These are phyloP conservation scores for Musca domestica DNA, from an alignment of 1,140 invertebrate genomes.

Conservation along the genomic window DNA sequence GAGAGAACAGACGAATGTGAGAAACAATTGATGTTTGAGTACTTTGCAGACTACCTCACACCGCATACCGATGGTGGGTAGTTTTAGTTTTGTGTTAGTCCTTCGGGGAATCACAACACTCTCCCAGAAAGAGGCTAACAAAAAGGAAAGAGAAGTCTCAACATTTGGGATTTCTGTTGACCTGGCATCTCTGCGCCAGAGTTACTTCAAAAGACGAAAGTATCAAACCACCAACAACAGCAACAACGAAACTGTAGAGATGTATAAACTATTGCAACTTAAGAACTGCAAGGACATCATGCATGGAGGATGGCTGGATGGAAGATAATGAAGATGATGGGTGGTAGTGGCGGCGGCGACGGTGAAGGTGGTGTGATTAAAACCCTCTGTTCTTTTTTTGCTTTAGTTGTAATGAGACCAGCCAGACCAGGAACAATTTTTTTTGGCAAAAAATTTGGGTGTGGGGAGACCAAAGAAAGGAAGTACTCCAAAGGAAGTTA, in stretches of 20 bases:
- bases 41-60: too few species aligned
- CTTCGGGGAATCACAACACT: too few species aligned
- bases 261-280: conserved; percentile 13
- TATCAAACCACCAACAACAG: not conserved
- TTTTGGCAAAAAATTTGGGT: not conserved
- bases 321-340: not conserved
- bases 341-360: not conserved
- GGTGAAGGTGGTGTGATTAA: not conserved
- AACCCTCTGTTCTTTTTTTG: not conserved
- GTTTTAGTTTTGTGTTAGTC: too few species aligned
- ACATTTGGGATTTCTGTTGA: too few species aligned
- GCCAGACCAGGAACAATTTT: not conserved
- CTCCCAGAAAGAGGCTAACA: too few species aligned
- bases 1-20: too few species aligned
- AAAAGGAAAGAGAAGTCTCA: too few species aligned
- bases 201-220: not conserved
- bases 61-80: too few species aligned
- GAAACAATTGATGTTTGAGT: too few species aligned
- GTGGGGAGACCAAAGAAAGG: not conserved
- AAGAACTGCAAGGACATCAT: conserved; percentile 14
- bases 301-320: not conserved
- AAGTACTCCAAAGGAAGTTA: conserved; percentile 8
- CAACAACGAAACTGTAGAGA: too few species aligned
- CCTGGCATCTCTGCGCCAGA: not conserved
- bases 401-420: not conserved